Base-by-base conservation (phyloP, 37 sponge, comb jelly and placozoan species). In the Bolinopsis microptera region DNA sequence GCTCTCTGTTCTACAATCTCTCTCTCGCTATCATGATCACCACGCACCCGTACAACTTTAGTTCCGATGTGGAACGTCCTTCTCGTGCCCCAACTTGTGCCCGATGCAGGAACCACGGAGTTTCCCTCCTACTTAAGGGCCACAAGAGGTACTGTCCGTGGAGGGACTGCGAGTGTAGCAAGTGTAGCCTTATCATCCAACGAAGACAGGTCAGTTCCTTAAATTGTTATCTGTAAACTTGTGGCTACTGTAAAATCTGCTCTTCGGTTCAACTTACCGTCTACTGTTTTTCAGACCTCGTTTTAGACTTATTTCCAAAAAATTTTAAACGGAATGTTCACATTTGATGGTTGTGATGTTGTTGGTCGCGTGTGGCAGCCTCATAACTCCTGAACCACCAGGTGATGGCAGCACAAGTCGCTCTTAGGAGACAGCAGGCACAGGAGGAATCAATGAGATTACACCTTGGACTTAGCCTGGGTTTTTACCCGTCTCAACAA, bases 111-210 rank as follows among this genome's bases (percentile, higher is more conserved):
- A 92, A 92, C 35, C 92, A 92, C 36, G 92, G 92, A 8, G 92
- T 92, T 69, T 69, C 69, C 36, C 69, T 69, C 32, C 69, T 92
- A 13, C 35, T 92, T 8, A 92, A 92, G 69, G 92, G 92, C 5
- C 92, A 92, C 38, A 93, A 72, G 31, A 9, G 93, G 18, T 93
- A 93, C 76, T 93, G 93, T 72, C 93, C 76, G 23, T 69, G 93
- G 93, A 69, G 93, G 39, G 93, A 93, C 76, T 93, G 93, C 76
- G 76, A 69, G 76, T 93, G 93, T 35, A 72, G 76, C 74, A 93
- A 93, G 76, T 93, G 93, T 30, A 93, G 74, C 35, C 93, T 93
- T 26, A 93, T 93, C 76, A 72, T 72, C n/a, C 76, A 93, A 69
- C 74, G 93, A 34, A 38, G 90, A 39, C 90, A 86, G 90, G 90